A percentile compares a stretch with the other conserved stretches of the same genome.
Evolutionary conservation across 1,140 invertebrate genomes (phyloP).

Genomic region (Procambarus virginalis): DNA sequence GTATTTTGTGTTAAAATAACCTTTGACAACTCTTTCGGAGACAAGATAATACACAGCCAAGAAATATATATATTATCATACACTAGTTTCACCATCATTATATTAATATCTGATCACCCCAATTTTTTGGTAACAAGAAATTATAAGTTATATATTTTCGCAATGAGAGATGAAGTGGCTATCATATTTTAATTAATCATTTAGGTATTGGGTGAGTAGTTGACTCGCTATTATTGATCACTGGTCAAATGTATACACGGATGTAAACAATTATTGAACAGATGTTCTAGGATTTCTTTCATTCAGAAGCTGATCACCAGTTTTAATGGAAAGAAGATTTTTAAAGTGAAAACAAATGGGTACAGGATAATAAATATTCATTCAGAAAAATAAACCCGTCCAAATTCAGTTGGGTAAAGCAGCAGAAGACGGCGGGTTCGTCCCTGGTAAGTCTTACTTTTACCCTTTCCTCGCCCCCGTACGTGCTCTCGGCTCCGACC

Average conservation of each 20-base stretch:
- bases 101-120: no score
- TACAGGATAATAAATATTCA: background rate
- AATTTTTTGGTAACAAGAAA: no score
- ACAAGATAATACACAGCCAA: background rate
- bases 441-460: background rate
- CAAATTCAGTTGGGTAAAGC: slow-evolving; percentile 26
- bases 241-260: background rate
- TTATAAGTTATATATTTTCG: no score
- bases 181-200: no score
- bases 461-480: background rate
- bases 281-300: background rate
- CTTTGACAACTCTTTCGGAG: background rate
- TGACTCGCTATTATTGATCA: slow-evolving; percentile 16
- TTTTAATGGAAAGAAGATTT: background rate
- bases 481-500: no score
- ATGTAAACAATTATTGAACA: background rate
- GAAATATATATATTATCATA: background rate
- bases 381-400: slow-evolving; percentile 29
- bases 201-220: background rate
- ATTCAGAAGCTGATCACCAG: background rate
- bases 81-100: no score
- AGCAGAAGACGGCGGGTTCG: background rate
- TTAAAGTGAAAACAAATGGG: background rate
- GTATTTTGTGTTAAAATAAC: background rate
- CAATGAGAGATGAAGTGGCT: no score